phyloP scores from a whole-genome alignment of 2,888 invertebrate species.

The Limenitis arthemis region DNA sequence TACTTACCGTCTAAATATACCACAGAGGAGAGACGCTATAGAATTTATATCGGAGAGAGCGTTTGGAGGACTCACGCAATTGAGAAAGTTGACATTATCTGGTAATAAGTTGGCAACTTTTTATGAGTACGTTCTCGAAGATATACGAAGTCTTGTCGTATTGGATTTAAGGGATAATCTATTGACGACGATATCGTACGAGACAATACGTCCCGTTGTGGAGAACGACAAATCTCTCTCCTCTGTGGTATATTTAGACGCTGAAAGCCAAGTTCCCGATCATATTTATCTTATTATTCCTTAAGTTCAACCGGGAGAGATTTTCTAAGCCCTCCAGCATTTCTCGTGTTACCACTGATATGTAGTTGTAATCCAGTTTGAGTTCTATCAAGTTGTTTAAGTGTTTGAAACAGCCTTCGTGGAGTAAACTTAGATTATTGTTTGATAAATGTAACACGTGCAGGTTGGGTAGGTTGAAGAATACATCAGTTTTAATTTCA shows the following conservation, averaged over 20 bases:
- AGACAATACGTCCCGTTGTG: conserved; percentile 81
- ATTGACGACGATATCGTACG: conserved; percentile 81
- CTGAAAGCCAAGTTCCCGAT: conserved; percentile 85
- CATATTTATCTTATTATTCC: conserved; percentile 81
- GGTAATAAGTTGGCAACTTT: conserved; percentile 82
- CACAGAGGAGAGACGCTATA: conserved; percentile 77
- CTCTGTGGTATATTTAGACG: too few relatives aligned
- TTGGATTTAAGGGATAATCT: conserved; percentile 85
- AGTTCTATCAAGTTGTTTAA: conserved; percentile 82
- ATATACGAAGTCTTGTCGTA: conserved; percentile 77
- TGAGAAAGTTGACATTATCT: conserved; percentile 79
- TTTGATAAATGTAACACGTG: conserved; percentile 84
- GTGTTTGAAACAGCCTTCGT: conserved; percentile 87
- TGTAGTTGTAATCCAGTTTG: conserved; percentile 82
- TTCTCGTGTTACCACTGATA: conserved; percentile 82
- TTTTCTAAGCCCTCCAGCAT: conserved; percentile 82
- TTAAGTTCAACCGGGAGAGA: conserved; percentile 80
- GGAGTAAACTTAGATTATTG: conserved; percentile 88
- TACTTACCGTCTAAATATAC: conserved; percentile 85
- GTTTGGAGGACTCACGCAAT: conserved; percentile 79
- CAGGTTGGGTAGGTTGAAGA: conserved; percentile 80
- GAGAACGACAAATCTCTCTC: conserved; percentile 83
- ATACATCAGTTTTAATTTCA: conserved; percentile 81
- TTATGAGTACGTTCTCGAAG: conserved; percentile 80
- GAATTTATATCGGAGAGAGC: conserved; percentile 83